A percentile compares a stretch with the other conserved stretches of the same genome.
Evolutionary conservation across 2,888 invertebrate genomes (phyloP).

Genomic region (Anthoptus insignis): DNA sequence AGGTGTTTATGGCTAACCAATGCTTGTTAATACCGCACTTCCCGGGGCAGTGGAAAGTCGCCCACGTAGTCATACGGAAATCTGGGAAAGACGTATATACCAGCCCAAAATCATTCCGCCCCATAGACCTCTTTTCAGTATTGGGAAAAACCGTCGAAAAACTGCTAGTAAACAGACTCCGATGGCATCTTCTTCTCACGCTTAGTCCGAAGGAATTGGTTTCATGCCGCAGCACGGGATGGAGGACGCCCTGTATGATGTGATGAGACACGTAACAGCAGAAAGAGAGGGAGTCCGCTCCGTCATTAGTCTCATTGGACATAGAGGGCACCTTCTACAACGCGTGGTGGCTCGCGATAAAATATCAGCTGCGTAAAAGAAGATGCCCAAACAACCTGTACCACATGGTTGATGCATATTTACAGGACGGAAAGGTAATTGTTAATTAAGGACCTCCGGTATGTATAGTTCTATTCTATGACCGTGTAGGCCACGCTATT

Average conservation of each 20-base stretch:
- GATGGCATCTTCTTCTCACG: conserved; percentile 5
- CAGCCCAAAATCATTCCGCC: conserved; percentile 36
- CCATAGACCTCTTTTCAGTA: conserved; percentile 37
- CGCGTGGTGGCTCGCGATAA: conserved; percentile 54
- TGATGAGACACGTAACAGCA: conserved; percentile 15
- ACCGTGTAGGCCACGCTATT: too few relatives aligned
- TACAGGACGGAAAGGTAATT: conserved; percentile 28
- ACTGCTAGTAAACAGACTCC: not conserved
- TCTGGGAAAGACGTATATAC: conserved; percentile 26
- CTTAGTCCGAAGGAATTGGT: conserved; percentile 39
- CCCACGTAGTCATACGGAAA: conserved; percentile 26
- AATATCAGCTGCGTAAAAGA: conserved; percentile 26
- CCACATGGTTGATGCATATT: conserved; percentile 29
- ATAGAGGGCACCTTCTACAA: conserved; percentile 55
- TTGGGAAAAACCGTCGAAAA: conserved; percentile 42
- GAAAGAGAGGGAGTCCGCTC: conserved; percentile 22
- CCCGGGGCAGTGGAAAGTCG: conserved; percentile 34
- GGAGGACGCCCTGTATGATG: conserved; percentile 38
- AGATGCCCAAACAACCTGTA: conserved; percentile 40
- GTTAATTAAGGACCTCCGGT: too few relatives aligned
- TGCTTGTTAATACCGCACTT: conserved; percentile 33
- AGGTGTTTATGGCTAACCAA: not conserved
- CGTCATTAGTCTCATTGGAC: conserved; percentile 42
- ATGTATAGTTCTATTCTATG: too few relatives aligned
- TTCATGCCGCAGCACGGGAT: conserved; percentile 45